Evolutionary conservation across 2,888 invertebrate genomes (phyloP).

Genomic region (Embidobia sp.): DNA sequence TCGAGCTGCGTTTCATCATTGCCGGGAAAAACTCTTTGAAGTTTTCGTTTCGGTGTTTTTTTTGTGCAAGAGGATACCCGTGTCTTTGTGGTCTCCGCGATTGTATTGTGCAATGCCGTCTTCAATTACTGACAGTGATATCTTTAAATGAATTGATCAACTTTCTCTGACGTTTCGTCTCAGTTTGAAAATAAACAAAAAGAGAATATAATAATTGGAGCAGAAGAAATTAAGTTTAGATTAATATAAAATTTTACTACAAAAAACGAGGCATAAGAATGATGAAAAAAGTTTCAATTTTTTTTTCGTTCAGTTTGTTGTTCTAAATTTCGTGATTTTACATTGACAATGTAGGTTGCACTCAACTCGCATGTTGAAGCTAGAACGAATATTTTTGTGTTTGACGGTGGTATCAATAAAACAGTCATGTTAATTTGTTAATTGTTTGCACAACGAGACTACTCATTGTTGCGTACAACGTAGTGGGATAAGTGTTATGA

Average conservation of each 20-base stretch:
- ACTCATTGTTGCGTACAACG: not conserved
- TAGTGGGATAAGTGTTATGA: conserved; percentile 28
- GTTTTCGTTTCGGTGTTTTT: conserved; percentile 7
- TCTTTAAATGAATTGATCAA: conserved; percentile 25
- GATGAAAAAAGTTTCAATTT: too few species aligned
- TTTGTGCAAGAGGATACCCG: conserved; percentile 12
- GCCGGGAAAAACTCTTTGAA: conserved; percentile 28
- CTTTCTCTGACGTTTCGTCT: conserved; percentile 4
- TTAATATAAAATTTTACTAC: too few species aligned
- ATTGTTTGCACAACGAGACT: conserved; percentile 3
- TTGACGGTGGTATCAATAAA: too few species aligned
- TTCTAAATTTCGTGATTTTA: too few species aligned
- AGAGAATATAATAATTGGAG: too few species aligned
- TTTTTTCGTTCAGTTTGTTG: too few species aligned
- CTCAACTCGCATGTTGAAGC: too few species aligned
- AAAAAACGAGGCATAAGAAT: too few species aligned
- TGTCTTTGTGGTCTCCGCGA: conserved; percentile 11
- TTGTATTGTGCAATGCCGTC: conserved; percentile 6
- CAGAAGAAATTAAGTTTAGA: too few species aligned
- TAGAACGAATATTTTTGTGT: too few species aligned
- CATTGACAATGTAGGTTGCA: too few species aligned
- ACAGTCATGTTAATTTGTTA: conserved; percentile 3
- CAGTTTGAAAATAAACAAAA: not conserved
- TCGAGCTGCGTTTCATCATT: conserved; percentile 14
- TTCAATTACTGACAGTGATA: conserved; percentile 25